phyloP scores from a whole-genome alignment of 2,888 invertebrate species.

The Athalia circularis region DNA sequence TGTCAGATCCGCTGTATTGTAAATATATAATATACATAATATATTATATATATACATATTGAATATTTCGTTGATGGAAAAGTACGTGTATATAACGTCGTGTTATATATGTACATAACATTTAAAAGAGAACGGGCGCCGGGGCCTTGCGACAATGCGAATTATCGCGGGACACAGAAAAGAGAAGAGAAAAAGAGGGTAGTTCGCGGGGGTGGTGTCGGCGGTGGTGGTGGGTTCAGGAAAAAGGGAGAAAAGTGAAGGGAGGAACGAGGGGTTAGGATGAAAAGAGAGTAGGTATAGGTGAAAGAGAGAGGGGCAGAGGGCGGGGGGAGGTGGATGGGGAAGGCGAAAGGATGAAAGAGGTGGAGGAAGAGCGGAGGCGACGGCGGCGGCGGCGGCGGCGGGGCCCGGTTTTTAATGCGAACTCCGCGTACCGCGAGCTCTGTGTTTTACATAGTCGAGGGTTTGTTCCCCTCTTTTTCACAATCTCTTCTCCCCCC shows the following conservation, averaged over 20 bases:
- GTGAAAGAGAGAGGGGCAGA: slow-evolving; percentile 15
- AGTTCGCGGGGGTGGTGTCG: slow-evolving; percentile 9
- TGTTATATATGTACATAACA: not conserved
- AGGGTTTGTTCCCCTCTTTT: slow-evolving; percentile 62
- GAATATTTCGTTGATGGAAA: not conserved
- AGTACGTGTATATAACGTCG: not conserved
- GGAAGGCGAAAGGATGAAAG: slow-evolving; percentile 27
- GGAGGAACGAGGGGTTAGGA: slow-evolving; percentile 30
- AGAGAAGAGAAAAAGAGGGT: slow-evolving; percentile 43
- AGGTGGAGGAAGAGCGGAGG: slow-evolving; percentile 12
- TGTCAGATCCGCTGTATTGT: too few species aligned
- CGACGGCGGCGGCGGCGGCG: slow-evolving; percentile 18
- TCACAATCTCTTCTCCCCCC: slow-evolving; percentile 55
- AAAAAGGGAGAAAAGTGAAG: not conserved
- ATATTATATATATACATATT: not conserved
- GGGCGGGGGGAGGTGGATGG: slow-evolving; percentile 7
- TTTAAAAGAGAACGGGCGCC: slow-evolving; percentile 27
- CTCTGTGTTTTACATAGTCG: slow-evolving; percentile 63
- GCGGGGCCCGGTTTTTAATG: slow-evolving; percentile 54
- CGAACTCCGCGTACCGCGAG: slow-evolving; percentile 59
- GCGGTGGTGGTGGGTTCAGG: not conserved
- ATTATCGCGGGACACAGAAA: slow-evolving; percentile 56
- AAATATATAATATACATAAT: not conserved
- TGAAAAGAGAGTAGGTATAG: not conserved
- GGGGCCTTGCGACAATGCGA: slow-evolving; percentile 49